These are phyloP conservation scores for Vombatus ursinus DNA, from an alignment of 2,113 vertebrate species.

Conservation along the genomic window DNA sequence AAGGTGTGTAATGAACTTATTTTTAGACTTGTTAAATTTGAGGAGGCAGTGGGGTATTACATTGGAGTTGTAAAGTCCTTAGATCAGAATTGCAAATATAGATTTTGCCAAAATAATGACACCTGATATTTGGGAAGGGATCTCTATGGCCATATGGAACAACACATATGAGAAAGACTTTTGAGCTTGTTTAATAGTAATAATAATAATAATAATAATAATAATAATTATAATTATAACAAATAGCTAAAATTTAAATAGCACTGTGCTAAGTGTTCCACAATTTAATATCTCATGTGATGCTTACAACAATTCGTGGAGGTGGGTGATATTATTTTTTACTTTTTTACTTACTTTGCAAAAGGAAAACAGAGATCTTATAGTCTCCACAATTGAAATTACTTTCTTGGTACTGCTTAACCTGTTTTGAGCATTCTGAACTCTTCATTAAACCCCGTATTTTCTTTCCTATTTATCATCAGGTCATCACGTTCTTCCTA, in stretches of 20 bases:
- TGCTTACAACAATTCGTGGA: background rate
- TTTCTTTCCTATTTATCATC: constrained; percentile 22
- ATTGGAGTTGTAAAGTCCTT: background rate
- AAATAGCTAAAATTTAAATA: background rate
- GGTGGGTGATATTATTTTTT: background rate
- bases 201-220: background rate
- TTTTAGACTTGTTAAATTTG: background rate
- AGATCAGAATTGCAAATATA: background rate
- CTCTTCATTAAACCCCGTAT: background rate
- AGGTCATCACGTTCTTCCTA: constrained; percentile 87
- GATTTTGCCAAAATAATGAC: background rate
- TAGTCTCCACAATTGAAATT: background rate
- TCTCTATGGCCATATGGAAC: background rate
- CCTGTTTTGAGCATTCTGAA: background rate
- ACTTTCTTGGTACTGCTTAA: background rate
- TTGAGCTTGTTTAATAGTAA: background rate
- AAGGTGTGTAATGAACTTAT: background rate
- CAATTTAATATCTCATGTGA: background rate
- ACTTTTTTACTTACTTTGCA: background rate
- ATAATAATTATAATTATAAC: background rate
- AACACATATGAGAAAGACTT: background rate
- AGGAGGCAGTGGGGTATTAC: background rate
- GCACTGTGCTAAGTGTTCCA: background rate
- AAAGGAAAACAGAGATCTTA: background rate
- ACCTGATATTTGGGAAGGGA: background rate